Evolutionary conservation across 2,797 vertebrate species (phyloP).

Genomic region (Enteromius viviparus): DNA sequence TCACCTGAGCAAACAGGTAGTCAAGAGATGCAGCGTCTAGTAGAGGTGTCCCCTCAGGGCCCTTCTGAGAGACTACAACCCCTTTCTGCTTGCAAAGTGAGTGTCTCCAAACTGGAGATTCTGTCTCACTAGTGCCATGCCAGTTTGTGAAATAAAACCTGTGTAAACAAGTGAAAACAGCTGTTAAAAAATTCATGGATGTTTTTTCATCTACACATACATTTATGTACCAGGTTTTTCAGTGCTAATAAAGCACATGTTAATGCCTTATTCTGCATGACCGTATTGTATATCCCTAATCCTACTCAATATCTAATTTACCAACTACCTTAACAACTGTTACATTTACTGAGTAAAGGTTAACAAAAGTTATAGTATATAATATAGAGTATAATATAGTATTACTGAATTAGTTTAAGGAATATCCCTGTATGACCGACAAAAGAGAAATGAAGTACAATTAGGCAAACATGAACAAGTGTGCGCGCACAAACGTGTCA

Average conservation of each 20-base stretch:
- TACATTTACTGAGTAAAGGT: neutral
- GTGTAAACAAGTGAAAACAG: conserved; percentile 18
- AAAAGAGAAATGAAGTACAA: neutral
- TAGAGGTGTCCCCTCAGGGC: conserved; percentile 86
- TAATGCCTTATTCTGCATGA: too few species aligned
- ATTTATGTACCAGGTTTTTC: neutral
- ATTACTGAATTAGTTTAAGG: neutral
- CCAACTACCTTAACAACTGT: too few species aligned
- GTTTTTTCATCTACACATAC: conserved; percentile 5
- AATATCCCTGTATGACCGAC: neutral
- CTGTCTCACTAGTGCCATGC: conserved; percentile 93
- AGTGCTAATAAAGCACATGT: too few species aligned
- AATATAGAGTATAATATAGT: neutral
- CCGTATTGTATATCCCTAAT: too few species aligned
- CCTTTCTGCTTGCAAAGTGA: conserved; percentile 86
- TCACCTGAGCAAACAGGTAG: conserved; percentile 94
- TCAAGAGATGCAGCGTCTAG: conserved; percentile 88
- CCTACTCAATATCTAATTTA: too few species aligned
- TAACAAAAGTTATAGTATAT: neutral
- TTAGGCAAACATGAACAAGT: neutral
- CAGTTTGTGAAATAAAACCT: conserved; percentile 98
- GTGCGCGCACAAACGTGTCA: neutral
- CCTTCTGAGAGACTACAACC: conserved; percentile 75
- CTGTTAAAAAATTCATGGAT: neutral
- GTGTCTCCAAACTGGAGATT: conserved; percentile 92